phyloP scores from a whole-genome alignment of 1,140 invertebrate genomes.

The Cotesia glomerata region DNA sequence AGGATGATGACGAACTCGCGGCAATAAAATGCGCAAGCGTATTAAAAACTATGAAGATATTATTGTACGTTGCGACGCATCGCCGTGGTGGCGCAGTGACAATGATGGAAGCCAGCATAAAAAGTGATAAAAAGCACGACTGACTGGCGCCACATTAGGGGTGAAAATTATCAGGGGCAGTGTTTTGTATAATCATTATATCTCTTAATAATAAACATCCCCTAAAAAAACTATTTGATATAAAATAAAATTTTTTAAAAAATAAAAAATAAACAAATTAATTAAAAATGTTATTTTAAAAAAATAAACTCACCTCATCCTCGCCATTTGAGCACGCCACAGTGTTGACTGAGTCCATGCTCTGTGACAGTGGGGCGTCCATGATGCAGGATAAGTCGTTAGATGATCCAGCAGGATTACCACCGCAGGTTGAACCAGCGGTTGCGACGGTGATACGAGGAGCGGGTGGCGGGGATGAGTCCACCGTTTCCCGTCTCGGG shows the following conservation, averaged over 20 bases:
- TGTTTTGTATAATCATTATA: not conserved
- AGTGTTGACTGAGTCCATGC: constrained; percentile 92
- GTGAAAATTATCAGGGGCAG: not conserved
- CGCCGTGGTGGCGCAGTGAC: not conserved
- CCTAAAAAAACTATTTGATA: not conserved
- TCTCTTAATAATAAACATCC: no score
- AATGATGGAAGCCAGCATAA: not conserved
- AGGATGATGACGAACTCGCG: no score
- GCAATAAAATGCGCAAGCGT: no score
- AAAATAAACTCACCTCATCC: constrained; percentile 79
- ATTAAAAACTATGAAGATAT: no score
- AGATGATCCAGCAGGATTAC: constrained; percentile 54
- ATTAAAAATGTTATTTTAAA: not conserved
- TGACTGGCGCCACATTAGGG: constrained; percentile 12
- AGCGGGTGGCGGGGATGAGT: constrained; percentile 61
- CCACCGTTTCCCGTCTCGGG: constrained; percentile 66
- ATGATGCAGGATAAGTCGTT: constrained; percentile 61
- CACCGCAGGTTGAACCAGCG: constrained; percentile 16
- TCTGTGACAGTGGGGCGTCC: constrained; percentile 76
- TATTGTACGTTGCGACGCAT: no score
- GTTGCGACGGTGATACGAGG: constrained; percentile 45
- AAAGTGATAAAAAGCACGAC: not conserved
- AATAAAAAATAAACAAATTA: constrained; percentile 2
- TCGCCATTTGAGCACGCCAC: constrained; percentile 74
- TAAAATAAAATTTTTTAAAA: no score